Percentiles rank a stretch among this genome's conserved stretches.
Evolutionary conservation across 2,797 vertebrate genomes (phyloP).

Genomic region (Xiphorhynchus erythropygius): DNA sequence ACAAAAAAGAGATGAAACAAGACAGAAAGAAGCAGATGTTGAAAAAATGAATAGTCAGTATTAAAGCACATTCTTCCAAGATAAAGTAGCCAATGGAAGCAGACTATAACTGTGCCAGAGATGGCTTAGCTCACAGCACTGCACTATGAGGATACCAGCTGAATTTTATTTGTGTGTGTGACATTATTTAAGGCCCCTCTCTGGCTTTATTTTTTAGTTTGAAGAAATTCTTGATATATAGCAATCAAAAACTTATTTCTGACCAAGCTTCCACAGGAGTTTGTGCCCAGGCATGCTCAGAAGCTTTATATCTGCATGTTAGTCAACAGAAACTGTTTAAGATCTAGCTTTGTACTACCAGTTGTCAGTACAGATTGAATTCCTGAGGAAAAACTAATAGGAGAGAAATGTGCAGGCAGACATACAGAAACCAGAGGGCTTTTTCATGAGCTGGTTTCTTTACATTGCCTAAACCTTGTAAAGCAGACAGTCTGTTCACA

Average conservation of each 20-base stretch:
- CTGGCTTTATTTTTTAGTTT: neutral
- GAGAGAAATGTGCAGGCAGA: neutral
- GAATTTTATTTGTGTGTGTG: neutral
- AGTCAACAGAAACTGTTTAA: neutral
- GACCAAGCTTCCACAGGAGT: neutral
- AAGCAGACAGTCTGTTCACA: neutral
- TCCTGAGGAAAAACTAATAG: neutral
- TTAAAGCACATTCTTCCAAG: neutral
- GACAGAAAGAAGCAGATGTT: neutral
- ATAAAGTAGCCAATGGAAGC: neutral
- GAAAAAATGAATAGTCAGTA: constrained; percentile 10
- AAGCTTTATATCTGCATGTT: neutral
- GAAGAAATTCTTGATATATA: neutral
- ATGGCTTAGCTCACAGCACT: neutral
- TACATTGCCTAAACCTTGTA: neutral
- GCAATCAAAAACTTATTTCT: neutral
- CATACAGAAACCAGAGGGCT: neutral
- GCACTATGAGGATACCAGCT: neutral
- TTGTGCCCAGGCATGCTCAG: neutral
- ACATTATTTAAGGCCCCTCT: neutral
- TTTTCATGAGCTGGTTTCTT: neutral
- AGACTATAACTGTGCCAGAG: neutral
- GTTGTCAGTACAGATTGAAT: neutral
- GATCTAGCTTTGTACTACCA: neutral
- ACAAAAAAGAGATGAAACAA: constrained; percentile 17